These are phyloP conservation scores for Daphoenositta chrysoptera DNA, from an alignment of 2,113 vertebrate species.

Conservation along the genomic window DNA sequence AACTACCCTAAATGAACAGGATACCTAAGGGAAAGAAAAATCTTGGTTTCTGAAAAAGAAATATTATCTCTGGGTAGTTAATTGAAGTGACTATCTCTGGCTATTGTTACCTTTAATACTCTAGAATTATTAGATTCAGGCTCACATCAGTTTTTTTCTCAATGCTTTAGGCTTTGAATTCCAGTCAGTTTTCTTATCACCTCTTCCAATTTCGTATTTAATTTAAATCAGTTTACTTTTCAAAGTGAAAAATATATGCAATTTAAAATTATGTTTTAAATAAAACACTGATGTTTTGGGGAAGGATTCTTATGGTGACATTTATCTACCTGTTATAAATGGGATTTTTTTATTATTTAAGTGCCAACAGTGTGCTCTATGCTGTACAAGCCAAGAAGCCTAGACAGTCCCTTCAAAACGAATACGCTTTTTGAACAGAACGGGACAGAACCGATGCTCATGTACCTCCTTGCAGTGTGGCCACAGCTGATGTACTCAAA, in stretches of 20 bases:
- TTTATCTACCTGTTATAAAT: constrained; percentile 35
- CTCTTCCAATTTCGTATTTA: neutral
- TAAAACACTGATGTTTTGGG: neutral
- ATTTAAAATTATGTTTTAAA: neutral
- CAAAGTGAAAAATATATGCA: neutral
- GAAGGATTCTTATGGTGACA: neutral
- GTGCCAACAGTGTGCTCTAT: constrained; percentile 38
- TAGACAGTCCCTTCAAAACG: constrained; percentile 20
- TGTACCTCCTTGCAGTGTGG: neutral
- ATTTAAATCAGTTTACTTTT: neutral
- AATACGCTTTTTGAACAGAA: constrained; percentile 38
- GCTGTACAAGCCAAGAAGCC: constrained; percentile 47
- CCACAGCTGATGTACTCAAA: constrained; percentile 21
- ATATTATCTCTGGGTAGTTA: neutral
- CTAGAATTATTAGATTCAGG: neutral
- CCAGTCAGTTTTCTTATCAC: neutral
- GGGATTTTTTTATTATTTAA: constrained; percentile 32
- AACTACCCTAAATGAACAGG: neutral
- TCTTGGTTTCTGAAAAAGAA: neutral
- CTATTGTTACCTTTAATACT: neutral
- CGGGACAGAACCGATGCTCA: neutral
- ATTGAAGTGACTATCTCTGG: neutral
- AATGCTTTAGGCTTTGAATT: neutral
- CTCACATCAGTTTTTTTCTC: neutral
- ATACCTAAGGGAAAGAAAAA: neutral